phyloP scores from a whole-genome alignment of 1,140 invertebrate genomes.

The Panagrolaimus sp. region DNA sequence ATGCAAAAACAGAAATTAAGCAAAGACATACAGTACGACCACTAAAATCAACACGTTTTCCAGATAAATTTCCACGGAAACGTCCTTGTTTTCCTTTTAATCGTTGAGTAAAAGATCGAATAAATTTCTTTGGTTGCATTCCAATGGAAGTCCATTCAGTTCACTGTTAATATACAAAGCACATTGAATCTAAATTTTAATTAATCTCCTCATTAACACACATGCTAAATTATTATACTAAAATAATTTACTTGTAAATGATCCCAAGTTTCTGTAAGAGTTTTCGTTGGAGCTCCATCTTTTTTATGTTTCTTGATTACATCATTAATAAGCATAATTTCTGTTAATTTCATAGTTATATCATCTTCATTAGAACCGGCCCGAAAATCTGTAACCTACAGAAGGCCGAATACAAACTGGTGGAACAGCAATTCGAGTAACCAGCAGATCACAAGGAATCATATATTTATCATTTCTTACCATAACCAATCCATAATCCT shows the following conservation, averaged over 20 bases:
- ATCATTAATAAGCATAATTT: constrained; percentile 92
- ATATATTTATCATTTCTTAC: constrained; percentile 74
- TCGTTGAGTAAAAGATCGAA: constrained; percentile 52
- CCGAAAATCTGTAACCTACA: constrained; percentile 76
- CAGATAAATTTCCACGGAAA: constrained; percentile 95
- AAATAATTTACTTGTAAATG: constrained; percentile 73
- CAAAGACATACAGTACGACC: constrained; percentile 72
- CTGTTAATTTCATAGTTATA: constrained; percentile 90
- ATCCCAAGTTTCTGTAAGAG: constrained; percentile 88
- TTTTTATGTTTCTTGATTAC: constrained; percentile 73
- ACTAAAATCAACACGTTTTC: constrained; percentile 96
- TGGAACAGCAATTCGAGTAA: constrained; percentile 87
- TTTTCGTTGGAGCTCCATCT: constrained; percentile 58
- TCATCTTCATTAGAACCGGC: constrained; percentile 98
- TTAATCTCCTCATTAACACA: not conserved
- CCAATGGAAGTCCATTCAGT: constrained; percentile 85
- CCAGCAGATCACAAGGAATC: constrained; percentile 80
- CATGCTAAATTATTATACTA: not conserved
- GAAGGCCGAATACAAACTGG: constrained; percentile 86
- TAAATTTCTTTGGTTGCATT: constrained; percentile 69
- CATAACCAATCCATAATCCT: constrained; percentile 78
- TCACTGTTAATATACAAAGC: constrained; percentile 95
- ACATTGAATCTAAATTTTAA: constrained; percentile 71
- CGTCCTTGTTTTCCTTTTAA: constrained; percentile 78
- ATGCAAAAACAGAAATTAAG: constrained; percentile 20